phyloP scores from a whole-genome alignment of 2,113 vertebrate genomes.

The Tetrao urogallus region DNA sequence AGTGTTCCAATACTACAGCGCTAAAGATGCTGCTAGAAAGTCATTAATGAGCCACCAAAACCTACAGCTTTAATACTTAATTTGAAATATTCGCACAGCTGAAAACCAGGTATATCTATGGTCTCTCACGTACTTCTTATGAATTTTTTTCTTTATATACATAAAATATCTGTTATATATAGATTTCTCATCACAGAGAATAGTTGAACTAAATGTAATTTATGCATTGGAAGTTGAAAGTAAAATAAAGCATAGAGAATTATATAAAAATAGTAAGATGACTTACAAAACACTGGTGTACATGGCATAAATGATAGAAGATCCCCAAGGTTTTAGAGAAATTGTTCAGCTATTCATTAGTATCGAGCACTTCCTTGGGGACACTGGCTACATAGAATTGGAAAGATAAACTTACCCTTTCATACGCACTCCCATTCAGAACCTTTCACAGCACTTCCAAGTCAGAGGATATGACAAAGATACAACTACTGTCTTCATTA shows the following conservation, averaged over 20 bases:
- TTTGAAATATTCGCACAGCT: background rate
- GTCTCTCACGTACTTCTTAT: background rate
- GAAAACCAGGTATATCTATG: background rate
- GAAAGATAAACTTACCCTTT: constrained; percentile 58
- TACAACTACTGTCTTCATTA: constrained; percentile 28
- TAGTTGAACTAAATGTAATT: constrained; percentile 20
- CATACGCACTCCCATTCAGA: background rate
- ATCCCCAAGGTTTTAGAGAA: constrained; percentile 28
- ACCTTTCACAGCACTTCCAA: constrained; percentile 25
- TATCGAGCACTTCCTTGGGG: constrained; percentile 19
- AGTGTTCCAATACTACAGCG: background rate
- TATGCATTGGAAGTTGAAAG: background rate
- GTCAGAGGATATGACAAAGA: background rate
- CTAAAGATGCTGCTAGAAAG: background rate
- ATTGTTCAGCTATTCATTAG: constrained; percentile 32
- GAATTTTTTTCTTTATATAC: background rate
- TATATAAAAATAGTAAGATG: background rate
- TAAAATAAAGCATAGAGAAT: background rate
- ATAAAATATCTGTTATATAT: background rate
- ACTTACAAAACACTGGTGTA: background rate
- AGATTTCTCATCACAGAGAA: constrained; percentile 35
- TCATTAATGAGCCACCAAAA: constrained; percentile 12
- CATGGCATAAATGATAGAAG: background rate
- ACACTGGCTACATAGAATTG: background rate
- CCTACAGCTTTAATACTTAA: background rate